Base-by-base conservation (phyloP, 2,113 vertebrate genomes). In the Megaceryle maxima region DNA sequence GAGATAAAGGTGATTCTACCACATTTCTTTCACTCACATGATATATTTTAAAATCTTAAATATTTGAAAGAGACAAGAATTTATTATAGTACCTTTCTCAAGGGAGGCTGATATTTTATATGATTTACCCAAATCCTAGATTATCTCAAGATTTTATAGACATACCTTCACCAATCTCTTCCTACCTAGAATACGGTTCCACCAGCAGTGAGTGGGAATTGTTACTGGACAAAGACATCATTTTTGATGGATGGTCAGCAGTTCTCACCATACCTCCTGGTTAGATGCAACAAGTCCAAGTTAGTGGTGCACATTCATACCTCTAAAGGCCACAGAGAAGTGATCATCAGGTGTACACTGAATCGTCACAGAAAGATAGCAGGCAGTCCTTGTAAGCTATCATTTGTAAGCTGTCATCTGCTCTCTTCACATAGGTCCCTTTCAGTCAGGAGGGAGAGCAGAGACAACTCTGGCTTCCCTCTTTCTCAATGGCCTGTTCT, bases 201-300 rank as follows among this genome's bases (percentile, higher is more conserved):
- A 80, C 85, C 83, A 86, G 90, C 41, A 53, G 39, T 93, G 29
- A 96, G 44, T 9, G 83, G 84, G 39, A 97, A 97, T 39, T n/a
- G 28, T 75, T 96, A 94, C 6, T 96, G 73, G 74, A 88, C 20
- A 79, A 97, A 97, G 10, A 7, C n/a, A 5, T 51, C 55, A 7
- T 74, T 97, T 85, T 82, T 68, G 18, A 53, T 72, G 70, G 69
- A 76, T 39, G 72, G 76, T 44, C 37, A 50, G 77, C 77, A 97
- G 18, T 20, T 90, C 16, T 66, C 57, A n/a, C 63, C 70, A 13
- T 57, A 55, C 31, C 79, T 76, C 20, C 60, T 48, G 12, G 19
- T 85, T 78, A 97, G 57, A 57, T 9, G 35, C 44, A 97, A 44
- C 1, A 81, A 97, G 43, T 63, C 50, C 69, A 88, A 43, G 41